Evolutionary conservation across 1,140 invertebrate species (phyloP), one percentile per base, ranked within the genome.

Genomic region (Bombus sylvicola): DNA sequence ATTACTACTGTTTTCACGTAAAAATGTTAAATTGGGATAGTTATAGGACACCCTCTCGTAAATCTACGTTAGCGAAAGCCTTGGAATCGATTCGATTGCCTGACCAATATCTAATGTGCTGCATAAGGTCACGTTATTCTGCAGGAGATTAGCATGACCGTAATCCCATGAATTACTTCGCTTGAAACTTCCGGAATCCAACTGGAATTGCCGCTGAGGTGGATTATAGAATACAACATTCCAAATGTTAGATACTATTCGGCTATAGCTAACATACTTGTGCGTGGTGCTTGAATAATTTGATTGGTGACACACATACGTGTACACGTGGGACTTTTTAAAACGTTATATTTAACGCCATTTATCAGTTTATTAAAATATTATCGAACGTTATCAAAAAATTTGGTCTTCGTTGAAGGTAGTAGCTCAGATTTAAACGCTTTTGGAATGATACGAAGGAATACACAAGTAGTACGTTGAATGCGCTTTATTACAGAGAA

Each of bases 111-210:
- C n/a, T 84, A 31, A 84, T 43, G 34, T 22, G n/a, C 6, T 28
- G 53, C 28, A 71, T 78, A 84, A 84, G 39, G 47, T 37, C 53
- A 15, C n/a, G 64, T 72, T 72, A 41, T 37, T 31, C 53, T 25
- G 10, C 31, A 53, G 41, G 66, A 43, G 76, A 84, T 84, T 80
- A 84, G 22, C 57, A 62, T 28, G 57, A 18, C 53, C 39, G 41
- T 84, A 80, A 84, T 84, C 76, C 76, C 13, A 84, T 80, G 83
- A 84, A 84, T 80, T 84, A 79, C 34, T 84, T 72, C 47, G 53
- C 76, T 53, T n/a, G 76, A 84, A 84, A 84, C 83, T 84, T 84
- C 76, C 39, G 37, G 76, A 84, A 84, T 79, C 75, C 53, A 64
- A 47, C 31, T 37, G 76, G n/a, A 84, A 84, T 79, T 78, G 25